Evolutionary conservation across 1,140 invertebrate species (phyloP).

Genomic region (Lepidurus apus): DNA sequence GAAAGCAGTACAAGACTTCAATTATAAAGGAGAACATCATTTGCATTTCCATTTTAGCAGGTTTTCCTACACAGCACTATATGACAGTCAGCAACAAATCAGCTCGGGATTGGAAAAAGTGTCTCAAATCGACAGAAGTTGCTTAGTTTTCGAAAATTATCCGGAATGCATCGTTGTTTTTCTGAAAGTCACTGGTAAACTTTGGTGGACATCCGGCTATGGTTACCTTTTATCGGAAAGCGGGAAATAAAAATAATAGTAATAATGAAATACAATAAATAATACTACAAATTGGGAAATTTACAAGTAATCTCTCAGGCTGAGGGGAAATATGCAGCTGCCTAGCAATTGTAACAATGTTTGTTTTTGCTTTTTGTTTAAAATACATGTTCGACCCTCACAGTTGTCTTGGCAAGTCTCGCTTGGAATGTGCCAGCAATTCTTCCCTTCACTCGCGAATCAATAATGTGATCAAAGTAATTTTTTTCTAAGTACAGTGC

Average conservation of each 20-base stretch:
- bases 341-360: background rate
- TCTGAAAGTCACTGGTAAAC: background rate
- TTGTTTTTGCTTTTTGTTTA: background rate
- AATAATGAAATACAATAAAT: background rate
- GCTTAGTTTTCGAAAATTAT: background rate
- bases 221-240: background rate
- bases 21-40: conserved; percentile 19
- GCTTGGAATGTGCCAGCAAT: background rate
- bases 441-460: background rate
- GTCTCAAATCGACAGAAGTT: background rate
- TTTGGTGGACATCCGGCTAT: background rate
- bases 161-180: conserved; percentile 10
- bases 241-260: background rate
- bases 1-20: background rate
- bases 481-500: background rate
- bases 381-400: background rate
- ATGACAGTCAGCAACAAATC: background rate
- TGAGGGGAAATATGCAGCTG: background rate
- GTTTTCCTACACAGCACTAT: background rate
- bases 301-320: background rate
- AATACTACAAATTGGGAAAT: background rate
- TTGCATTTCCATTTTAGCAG: background rate
- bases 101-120: background rate
- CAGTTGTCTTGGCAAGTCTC: background rate
- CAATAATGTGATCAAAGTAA: background rate